Conservation (phyloP, 2,888 invertebrate genomes). For the Drosophila testacea region DNA sequence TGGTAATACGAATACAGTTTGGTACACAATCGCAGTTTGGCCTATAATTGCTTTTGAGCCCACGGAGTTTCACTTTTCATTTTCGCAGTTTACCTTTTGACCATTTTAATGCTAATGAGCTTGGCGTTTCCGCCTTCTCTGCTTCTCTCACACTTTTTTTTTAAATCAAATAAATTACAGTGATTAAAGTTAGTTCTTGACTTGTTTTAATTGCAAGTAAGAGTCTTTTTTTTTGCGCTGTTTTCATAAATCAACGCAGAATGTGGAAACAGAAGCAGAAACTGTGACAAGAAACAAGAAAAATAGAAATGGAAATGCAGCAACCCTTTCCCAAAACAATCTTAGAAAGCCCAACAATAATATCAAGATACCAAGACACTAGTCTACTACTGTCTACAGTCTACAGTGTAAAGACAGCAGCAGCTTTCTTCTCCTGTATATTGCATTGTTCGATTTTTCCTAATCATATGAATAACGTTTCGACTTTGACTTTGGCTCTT, state of each 20-base stretch:
- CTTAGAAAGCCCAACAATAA: conserved; percentile 63
- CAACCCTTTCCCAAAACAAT: conserved; percentile 68
- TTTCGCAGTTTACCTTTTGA: conserved; percentile 34
- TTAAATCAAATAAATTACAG: conserved; percentile 60
- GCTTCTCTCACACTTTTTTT: conserved; percentile 23
- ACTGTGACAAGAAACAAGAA: background rate
- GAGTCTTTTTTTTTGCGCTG: conserved; percentile 34
- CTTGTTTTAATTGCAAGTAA: conserved; percentile 46
- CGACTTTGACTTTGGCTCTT: conserved; percentile 5
- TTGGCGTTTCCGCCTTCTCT: background rate
- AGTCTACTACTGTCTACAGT: conserved; percentile 3
- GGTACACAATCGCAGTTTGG: conserved; percentile 1
- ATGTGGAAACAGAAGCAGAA: background rate
- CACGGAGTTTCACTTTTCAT: conserved; percentile 44
- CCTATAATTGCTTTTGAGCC: conserved; percentile 26
- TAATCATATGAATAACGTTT: conserved; percentile 74
- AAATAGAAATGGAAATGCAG: conserved; percentile 40
- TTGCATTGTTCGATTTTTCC: conserved; percentile 75
- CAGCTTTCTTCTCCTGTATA: conserved; percentile 55
- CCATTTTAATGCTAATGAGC: conserved; percentile 46
- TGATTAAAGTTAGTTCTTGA: conserved; percentile 53
- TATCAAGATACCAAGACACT: conserved; percentile 27
- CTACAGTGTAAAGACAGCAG: background rate
- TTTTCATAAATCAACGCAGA: conserved; percentile 31
- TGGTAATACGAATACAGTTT: conserved; percentile 2